Conservation (phyloP, 2,797 vertebrate species). For the Podarcis lilfordi region DNA sequence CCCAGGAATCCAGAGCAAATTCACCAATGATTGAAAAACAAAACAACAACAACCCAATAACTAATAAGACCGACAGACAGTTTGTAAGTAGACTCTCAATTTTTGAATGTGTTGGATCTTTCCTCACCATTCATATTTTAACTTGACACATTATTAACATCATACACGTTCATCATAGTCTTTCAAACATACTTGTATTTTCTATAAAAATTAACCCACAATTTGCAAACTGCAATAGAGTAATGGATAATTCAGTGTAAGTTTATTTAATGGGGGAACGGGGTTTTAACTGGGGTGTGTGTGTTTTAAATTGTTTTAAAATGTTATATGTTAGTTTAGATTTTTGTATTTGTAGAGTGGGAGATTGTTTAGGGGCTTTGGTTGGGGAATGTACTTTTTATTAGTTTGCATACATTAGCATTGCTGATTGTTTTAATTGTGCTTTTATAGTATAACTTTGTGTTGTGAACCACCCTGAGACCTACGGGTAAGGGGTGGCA, state of each 20-base stretch:
- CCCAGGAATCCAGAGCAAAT: slow-evolving; percentile 63
- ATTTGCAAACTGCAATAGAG: background rate
- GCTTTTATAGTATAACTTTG: no score
- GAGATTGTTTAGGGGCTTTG: no score
- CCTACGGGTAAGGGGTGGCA: no score
- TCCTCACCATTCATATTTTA: background rate
- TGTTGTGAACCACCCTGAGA: no score
- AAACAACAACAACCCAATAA: background rate
- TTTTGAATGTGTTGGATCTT: background rate
- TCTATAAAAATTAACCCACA: background rate
- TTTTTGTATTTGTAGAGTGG: no score
- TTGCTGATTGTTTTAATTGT: no score
- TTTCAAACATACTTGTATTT: background rate
- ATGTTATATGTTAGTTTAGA: no score
- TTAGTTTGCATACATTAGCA: no score
- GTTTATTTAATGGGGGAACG: background rate
- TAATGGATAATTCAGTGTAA: background rate
- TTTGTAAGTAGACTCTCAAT: slow-evolving; percentile 48
- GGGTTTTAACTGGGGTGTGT: no score
- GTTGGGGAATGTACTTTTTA: no score
- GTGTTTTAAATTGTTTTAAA: no score
- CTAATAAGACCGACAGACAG: slow-evolving; percentile 19
- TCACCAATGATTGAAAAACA: slow-evolving; percentile 51
- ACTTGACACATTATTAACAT: background rate
- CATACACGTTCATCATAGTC: background rate